Evolutionary conservation across 2,797 vertebrate genomes (phyloP), one percentile per base, ranked within the genome.

Genomic region (Silurus lanzhouensis): DNA sequence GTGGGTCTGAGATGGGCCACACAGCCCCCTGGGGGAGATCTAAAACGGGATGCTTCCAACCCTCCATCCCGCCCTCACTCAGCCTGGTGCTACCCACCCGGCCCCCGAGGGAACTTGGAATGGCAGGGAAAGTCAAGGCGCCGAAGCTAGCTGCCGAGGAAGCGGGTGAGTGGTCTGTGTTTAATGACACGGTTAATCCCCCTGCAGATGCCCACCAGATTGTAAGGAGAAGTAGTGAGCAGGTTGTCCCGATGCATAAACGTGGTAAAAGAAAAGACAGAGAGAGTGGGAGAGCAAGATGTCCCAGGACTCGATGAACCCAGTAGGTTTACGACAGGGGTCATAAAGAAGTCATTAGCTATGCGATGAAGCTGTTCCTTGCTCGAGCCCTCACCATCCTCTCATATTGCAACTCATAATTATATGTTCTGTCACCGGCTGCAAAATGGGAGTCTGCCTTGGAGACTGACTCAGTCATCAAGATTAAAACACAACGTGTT

Each of bases 151-250:
- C 72, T 89, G 85, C 27, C 88, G 87, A 84, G 60, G 89, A 84
- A 82, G 87, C 76, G 84, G 88, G 63, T 3, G 79, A 91, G 93
- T 75, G 93, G 92, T 93, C 92, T 89, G 7, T 89, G 84, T 88
- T 90, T 96, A 96, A 96, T 96, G 91, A 95, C 90, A 94, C 61
- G 93, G 93, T 94, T 82, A 90, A 91, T 74, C 87, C 91, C n/a
- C 88, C 92, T 90, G 92, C 95, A 96, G 94, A 95, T 95, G 95
- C 95, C 94, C 82, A 64, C 93, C 95, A 96, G 95, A 93, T 95
- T 95, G 95, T 86, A 87, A 83, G 87, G 87, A 89, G 72, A 87
- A 38, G 46, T 58, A n/a, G 72, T 61, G 91, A 89, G 87, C 91
- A 93, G 91, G 91, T 90, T 91, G 92, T 92, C 88, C 31, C 52